phyloP scores from a whole-genome alignment of 2,888 invertebrate genomes.

The Archips crataeganus region DNA sequence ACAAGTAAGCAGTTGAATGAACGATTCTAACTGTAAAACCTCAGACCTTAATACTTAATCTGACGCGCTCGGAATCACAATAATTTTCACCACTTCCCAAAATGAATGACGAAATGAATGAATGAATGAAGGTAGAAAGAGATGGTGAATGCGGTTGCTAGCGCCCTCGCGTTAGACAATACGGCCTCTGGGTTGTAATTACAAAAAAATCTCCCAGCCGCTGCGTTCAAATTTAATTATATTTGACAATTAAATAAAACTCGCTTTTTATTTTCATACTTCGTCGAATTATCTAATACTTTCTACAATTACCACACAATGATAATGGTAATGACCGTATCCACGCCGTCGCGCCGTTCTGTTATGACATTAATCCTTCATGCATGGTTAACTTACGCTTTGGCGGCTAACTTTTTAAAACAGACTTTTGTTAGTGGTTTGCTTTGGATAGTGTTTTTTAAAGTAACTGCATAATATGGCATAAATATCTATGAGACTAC shows the following conservation, averaged over 20 bases:
- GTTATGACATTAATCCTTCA: slow-evolving; percentile 23
- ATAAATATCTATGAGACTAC: no score
- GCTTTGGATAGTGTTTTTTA: no score
- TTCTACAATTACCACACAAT: slow-evolving; percentile 30
- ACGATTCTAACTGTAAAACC: neutral
- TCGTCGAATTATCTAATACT: slow-evolving; percentile 31
- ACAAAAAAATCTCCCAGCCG: neutral
- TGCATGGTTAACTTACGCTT: slow-evolving; percentile 26
- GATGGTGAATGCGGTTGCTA: no score
- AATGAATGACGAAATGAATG: no score
- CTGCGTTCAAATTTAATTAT: slow-evolving; percentile 15
- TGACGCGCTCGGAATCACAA: no score
- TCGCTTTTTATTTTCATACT: slow-evolving; percentile 26
- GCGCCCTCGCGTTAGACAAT: no score
- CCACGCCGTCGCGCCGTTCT: neutral
- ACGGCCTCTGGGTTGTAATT: neutral
- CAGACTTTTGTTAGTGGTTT: no score
- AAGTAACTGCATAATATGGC: no score
- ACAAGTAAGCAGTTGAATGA: neutral
- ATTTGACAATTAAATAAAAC: slow-evolving; percentile 19
- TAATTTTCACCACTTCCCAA: no score
- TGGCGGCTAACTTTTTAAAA: slow-evolving; percentile 9
- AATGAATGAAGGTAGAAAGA: no score
- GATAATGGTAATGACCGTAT: slow-evolving; percentile 15
- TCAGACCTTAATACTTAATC: no score